These are phyloP conservation scores for Gallinago solitaria DNA, from an alignment of 2,797 vertebrate genomes.

Conservation along the genomic window DNA sequence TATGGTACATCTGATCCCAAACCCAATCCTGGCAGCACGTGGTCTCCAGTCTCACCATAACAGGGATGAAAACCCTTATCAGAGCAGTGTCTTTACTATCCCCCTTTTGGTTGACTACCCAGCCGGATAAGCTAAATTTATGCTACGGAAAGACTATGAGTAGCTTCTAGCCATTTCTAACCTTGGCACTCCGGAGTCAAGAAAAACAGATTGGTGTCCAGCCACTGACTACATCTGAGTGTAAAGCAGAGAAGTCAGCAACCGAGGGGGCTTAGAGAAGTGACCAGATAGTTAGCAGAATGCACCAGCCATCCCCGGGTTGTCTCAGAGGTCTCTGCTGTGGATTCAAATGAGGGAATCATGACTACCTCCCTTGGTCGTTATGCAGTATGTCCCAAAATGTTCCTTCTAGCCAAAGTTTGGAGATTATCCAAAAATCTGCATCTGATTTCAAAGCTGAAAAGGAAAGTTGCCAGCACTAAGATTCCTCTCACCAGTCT, in stretches of 20 bases:
- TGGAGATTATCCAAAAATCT: background rate
- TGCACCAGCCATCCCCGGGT: background rate
- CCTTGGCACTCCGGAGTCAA: background rate
- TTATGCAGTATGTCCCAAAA: background rate
- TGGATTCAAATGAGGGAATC: background rate
- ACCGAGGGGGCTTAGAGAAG: background rate
- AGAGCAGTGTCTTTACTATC: background rate
- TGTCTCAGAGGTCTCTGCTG: background rate
- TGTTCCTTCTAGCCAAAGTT: background rate
- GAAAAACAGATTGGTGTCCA: background rate
- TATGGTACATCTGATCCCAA: background rate
- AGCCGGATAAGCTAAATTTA: background rate
- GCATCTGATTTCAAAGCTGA: background rate
- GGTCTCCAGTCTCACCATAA: background rate
- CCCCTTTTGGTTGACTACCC: background rate
- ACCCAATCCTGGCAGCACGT: background rate
- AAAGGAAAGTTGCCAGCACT: background rate
- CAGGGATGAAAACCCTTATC: background rate
- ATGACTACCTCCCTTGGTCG: background rate
- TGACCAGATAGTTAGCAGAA: background rate
- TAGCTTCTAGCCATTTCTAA: background rate
- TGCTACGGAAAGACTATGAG: background rate
- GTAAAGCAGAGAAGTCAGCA: background rate
- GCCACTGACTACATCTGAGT: background rate
- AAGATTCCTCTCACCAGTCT: background rate